phyloP scores from a whole-genome alignment of 2,113 vertebrate genomes.

The Brienomyrus longianalis region DNA sequence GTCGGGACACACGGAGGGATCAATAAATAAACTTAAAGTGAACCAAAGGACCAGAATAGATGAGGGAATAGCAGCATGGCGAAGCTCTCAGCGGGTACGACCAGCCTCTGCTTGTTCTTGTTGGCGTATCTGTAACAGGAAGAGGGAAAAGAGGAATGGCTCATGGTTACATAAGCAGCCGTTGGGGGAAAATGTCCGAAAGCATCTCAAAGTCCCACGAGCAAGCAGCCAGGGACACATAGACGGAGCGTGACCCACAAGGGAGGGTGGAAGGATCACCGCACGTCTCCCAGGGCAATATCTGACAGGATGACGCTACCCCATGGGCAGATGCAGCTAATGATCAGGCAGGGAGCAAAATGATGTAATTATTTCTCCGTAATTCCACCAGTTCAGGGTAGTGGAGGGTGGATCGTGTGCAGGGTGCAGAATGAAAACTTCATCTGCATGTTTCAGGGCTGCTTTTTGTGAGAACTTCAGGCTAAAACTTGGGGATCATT shows the following conservation, averaged over 20 bases:
- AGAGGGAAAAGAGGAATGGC: background rate
- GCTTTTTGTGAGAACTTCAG: background rate
- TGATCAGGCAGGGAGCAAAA: constrained; percentile 4
- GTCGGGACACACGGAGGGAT: background rate
- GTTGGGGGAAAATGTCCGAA: background rate
- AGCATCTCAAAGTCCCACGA: background rate
- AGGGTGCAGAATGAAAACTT: background rate
- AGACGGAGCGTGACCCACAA: background rate
- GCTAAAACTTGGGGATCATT: background rate
- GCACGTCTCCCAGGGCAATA: background rate
- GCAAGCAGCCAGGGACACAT: background rate
- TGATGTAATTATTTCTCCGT: background rate
- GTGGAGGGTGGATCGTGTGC: background rate
- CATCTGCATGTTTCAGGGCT: background rate
- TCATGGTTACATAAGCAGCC: background rate
- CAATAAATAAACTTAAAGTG: background rate
- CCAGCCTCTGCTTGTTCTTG: background rate
- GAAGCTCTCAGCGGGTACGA: background rate
- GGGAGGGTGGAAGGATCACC: background rate
- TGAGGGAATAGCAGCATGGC: background rate
- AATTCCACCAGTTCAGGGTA: background rate
- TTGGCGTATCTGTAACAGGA: background rate
- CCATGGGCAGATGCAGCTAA: background rate
- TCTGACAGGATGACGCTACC: background rate
- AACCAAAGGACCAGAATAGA: background rate